Conservation (phyloP, 1,140 invertebrate genomes). For the Panagrolaimus sp. region DNA sequence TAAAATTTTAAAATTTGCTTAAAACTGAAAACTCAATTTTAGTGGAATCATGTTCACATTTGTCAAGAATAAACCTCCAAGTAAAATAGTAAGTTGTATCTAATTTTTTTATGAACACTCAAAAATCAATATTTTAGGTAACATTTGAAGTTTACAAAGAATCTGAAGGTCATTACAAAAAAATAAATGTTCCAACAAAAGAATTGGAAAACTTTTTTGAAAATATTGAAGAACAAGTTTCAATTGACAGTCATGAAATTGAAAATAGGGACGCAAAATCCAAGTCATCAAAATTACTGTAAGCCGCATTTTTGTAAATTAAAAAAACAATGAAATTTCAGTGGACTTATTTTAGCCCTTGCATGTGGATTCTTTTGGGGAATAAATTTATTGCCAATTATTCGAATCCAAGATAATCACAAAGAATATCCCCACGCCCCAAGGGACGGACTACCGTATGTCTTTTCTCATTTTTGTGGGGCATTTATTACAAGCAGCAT, state of each 20-base stretch:
- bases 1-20: background rate
- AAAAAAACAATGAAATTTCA: conserved; percentile 12
- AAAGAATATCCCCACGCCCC: conserved; percentile 22
- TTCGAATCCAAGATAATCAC: conserved; percentile 32
- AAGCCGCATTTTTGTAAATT: background rate
- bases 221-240: background rate
- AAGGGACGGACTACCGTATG: conserved; percentile 29
- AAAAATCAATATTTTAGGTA: too few species aligned
- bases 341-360: conserved; percentile 32
- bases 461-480: conserved; percentile 44
- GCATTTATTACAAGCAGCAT: conserved; percentile 33
- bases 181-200: background rate
- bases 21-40: background rate
- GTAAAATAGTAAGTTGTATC: too few species aligned
- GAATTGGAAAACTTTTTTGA: background rate
- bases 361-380: conserved; percentile 40
- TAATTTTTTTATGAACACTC: too few species aligned
- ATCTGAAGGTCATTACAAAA: background rate
- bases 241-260: too few species aligned
- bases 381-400: conserved; percentile 31
- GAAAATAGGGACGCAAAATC: background rate
- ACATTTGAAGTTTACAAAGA: too few species aligned
- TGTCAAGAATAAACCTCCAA: background rate
- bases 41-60: conserved; percentile 10
- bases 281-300: background rate